Conservation (phyloP, 2,888 invertebrate genomes). For the Erebia palarica region DNA sequence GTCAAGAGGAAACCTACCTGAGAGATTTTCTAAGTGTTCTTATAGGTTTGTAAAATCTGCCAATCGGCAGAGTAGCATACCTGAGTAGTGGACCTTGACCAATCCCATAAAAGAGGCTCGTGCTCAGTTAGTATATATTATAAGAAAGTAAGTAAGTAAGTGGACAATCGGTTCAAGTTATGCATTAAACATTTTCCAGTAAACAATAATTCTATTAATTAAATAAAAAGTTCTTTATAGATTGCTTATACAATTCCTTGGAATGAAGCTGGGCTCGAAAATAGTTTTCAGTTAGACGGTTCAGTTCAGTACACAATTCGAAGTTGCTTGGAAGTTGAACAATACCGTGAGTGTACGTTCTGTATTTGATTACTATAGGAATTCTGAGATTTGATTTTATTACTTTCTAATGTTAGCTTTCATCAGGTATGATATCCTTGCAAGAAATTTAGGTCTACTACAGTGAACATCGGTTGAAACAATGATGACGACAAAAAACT, state of each 20-base stretch:
- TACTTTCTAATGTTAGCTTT: neutral
- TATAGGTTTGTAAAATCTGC: too few relatives aligned
- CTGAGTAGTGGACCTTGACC: too few relatives aligned
- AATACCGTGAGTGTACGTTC: neutral
- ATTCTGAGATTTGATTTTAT: neutral
- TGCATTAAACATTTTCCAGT: neutral
- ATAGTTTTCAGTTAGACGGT: neutral
- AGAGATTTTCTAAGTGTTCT: too few relatives aligned
- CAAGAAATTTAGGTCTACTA: neutral
- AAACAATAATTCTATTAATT: neutral
- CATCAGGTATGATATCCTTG: neutral
- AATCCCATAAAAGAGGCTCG: too few relatives aligned
- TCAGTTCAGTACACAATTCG: constrained; percentile 16
- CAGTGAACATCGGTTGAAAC: neutral
- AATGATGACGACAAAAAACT: neutral
- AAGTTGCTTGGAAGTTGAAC: constrained; percentile 4
- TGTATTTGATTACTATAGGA: neutral
- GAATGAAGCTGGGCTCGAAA: neutral
- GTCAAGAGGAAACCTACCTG: too few relatives aligned
- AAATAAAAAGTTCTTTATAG: neutral
- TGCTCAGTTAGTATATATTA: too few relatives aligned
- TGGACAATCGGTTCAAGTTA: neutral
- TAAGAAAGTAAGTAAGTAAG: neutral
- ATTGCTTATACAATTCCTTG: neutral
- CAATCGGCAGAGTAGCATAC: too few relatives aligned